phyloP scores from a whole-genome alignment of 2,888 invertebrate species.

The Sarcophaga rosellei region DNA sequence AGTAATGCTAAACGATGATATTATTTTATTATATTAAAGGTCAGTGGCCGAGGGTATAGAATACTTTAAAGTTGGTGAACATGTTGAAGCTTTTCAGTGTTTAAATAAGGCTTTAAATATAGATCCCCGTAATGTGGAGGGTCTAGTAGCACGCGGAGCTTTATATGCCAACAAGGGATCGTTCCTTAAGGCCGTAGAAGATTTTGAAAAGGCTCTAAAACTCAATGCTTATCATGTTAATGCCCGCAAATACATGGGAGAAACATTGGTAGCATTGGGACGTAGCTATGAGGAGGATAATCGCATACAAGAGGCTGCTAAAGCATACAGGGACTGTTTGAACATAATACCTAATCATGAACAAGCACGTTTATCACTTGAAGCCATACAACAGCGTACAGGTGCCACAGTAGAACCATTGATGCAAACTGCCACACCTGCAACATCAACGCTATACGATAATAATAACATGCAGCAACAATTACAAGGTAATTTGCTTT shows the following conservation, averaged over 20 bases:
- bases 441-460: slow-evolving; percentile 53
- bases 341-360: slow-evolving; percentile 93
- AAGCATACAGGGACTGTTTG: slow-evolving; percentile 92
- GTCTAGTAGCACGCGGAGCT: slow-evolving; percentile 94
- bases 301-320: slow-evolving; percentile 91
- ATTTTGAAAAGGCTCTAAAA: slow-evolving; percentile 95
- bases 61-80: slow-evolving; percentile 95
- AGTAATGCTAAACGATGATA: not conserved
- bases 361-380: slow-evolving; percentile 92
- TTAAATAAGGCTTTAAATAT: slow-evolving; percentile 95
- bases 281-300: slow-evolving; percentile 94
- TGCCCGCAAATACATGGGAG: slow-evolving; percentile 96
- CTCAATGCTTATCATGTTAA: slow-evolving; percentile 95
- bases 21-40: slow-evolving; percentile 69
- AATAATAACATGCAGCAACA: slow-evolving; percentile 42
- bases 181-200: slow-evolving; percentile 95
- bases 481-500: slow-evolving; percentile 46
- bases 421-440: not conserved
- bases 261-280: slow-evolving; percentile 94
- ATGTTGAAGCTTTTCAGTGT: slow-evolving; percentile 97
- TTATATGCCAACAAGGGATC: slow-evolving; percentile 96
- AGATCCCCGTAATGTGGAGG: slow-evolving; percentile 95
- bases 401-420: slow-evolving; percentile 69
- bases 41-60: slow-evolving; percentile 97
- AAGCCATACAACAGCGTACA: slow-evolving; percentile 88